phyloP scores from a whole-genome alignment of 2,113 vertebrate genomes.

The Myiopsitta monachus region DNA sequence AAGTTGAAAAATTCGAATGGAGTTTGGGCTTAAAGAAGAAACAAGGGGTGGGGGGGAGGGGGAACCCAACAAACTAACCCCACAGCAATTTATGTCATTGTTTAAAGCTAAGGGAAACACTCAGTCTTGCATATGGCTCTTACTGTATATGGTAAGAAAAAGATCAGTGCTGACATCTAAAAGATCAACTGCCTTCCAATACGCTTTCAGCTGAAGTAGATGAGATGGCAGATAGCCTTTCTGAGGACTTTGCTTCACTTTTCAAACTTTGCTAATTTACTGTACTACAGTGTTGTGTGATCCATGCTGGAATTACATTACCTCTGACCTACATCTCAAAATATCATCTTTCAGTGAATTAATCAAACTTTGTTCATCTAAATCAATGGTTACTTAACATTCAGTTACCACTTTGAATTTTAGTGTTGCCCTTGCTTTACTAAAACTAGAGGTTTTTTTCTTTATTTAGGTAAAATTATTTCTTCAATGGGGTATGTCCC shows the following conservation, averaged over 20 bases:
- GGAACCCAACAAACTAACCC: not conserved
- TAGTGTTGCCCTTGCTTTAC: not conserved
- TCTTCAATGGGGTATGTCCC: not conserved
- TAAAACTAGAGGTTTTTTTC: not conserved
- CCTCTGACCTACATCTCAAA: not conserved
- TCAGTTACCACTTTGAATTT: not conserved
- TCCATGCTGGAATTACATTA: not conserved
- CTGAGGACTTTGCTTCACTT: conserved; percentile 5
- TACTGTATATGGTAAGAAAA: conserved; percentile 66
- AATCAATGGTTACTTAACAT: not conserved
- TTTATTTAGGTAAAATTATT: not conserved
- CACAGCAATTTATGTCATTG: conserved; percentile 13
- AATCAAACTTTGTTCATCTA: not conserved
- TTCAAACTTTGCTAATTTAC: not conserved
- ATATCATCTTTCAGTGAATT: not conserved
- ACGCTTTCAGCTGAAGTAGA: conserved; percentile 26
- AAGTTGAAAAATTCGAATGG: not conserved
- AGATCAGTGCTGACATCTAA: conserved; percentile 14
- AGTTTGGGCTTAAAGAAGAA: not conserved
- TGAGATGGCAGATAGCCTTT: conserved; percentile 53
- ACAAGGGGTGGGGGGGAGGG: not conserved
- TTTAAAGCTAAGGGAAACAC: conserved; percentile 34
- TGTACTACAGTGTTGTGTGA: not conserved
- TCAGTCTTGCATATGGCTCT: conserved; percentile 28
- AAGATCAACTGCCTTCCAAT: not conserved